These are phyloP conservation scores for Pseudonaja textilis DNA, from an alignment of 2,113 vertebrate genomes.

Conservation along the genomic window DNA sequence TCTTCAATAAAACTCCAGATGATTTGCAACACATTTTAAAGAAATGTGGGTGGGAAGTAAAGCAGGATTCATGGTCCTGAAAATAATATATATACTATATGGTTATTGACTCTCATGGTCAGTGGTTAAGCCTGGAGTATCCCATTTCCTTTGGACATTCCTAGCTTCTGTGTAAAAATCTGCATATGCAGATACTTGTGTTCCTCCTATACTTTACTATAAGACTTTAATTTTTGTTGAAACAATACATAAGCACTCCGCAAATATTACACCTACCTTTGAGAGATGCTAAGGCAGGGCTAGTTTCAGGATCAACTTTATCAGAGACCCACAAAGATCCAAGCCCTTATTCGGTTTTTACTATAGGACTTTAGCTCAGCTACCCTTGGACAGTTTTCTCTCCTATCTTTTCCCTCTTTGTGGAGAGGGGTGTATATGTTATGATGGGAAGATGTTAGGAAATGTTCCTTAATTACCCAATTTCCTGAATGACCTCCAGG, in stretches of 20 bases:
- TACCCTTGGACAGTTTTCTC: background rate
- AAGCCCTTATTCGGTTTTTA: background rate
- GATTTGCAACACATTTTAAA: constrained; percentile 25
- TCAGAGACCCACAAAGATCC: background rate
- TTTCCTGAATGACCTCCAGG: background rate
- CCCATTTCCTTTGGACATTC: background rate
- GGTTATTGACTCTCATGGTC: background rate
- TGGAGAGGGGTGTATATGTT: background rate
- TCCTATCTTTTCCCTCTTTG: background rate
- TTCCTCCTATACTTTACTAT: background rate
- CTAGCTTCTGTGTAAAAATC: background rate
- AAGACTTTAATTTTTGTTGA: background rate
- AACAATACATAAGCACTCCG: background rate
- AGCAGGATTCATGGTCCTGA: fast-evolving
- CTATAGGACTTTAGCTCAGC: background rate
- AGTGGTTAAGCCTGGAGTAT: background rate
- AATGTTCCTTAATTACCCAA: background rate
- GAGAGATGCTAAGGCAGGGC: background rate
- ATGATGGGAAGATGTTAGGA: background rate
- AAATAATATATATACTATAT: background rate
- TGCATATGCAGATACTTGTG: background rate
- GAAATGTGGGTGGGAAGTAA: background rate
- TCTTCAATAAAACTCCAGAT: constrained; percentile 1
- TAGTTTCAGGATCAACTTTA: too few relatives aligned
- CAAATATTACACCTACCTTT: background rate